phyloP scores from a whole-genome alignment of 1,140 invertebrate species.

The Diabrotica undecimpunctata region DNA sequence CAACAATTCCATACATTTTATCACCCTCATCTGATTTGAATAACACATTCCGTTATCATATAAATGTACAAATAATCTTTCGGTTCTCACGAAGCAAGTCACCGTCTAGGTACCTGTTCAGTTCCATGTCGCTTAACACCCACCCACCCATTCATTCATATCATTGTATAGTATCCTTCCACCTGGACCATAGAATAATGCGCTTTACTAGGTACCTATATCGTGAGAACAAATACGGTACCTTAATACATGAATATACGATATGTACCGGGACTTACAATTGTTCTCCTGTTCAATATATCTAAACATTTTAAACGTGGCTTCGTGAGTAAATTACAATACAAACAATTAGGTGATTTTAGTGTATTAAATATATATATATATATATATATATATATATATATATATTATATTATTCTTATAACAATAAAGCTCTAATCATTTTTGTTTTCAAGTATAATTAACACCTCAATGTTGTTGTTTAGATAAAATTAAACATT shows the following conservation, averaged over 20 bases:
- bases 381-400: too few species aligned
- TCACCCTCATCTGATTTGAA: not conserved
- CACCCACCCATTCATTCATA: constrained; percentile 1
- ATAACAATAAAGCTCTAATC: too few species aligned
- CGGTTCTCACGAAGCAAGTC: not conserved
- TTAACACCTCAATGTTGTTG: too few species aligned
- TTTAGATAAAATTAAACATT: too few species aligned
- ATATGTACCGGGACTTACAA: too few species aligned
- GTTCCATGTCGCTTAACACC: not conserved
- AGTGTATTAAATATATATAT: too few species aligned
- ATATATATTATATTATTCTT: too few species aligned
- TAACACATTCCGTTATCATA: constrained; percentile 1
- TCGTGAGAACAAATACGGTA: constrained; percentile 1
- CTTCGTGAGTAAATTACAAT: too few species aligned
- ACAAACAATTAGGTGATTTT: too few species aligned
- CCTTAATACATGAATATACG: not conserved
- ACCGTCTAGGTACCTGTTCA: constrained; percentile 1
- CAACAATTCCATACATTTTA: not conserved
- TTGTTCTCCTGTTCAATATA: too few species aligned
- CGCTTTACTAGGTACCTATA: not conserved
- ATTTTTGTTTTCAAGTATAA: too few species aligned
- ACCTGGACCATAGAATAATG: constrained; percentile 1
- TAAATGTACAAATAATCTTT: not conserved
- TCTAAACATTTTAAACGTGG: too few species aligned
- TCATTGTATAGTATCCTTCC: constrained; percentile 2